A percentile compares a stretch with the other conserved stretches of the same genome.
Evolutionary conservation across 2,797 vertebrate genomes (phyloP).

Genomic region (Diceros bicornis): DNA sequence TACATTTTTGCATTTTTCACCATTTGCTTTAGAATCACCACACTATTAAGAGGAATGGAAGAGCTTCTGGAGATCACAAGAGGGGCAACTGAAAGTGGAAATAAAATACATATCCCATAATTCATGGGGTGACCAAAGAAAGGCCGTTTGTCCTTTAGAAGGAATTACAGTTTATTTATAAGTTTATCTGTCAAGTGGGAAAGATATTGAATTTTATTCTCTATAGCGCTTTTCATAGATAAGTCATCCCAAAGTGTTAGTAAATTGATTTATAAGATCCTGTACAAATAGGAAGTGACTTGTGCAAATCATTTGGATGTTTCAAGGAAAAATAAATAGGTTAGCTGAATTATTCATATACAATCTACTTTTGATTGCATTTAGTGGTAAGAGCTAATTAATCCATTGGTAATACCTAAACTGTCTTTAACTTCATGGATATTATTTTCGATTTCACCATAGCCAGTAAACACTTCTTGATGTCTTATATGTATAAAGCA

Average conservation of each 20-base stretch:
- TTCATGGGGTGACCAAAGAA: background rate
- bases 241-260: background rate
- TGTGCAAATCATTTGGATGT: background rate
- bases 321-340: constrained; percentile 58
- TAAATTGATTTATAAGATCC: constrained; percentile 24
- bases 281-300: background rate
- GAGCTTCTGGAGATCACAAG: constrained; percentile 15
- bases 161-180: constrained; percentile 51
- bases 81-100: background rate
- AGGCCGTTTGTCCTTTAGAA: background rate
- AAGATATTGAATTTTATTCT: constrained; percentile 44
- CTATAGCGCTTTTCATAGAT: background rate
- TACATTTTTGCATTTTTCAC: background rate
- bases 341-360: constrained; percentile 25
- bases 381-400: background rate
- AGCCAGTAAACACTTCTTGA: background rate
- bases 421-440: background rate
- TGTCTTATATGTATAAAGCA: background rate
- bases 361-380: background rate
- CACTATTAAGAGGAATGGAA: background rate
- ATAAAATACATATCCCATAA: background rate
- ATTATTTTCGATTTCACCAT: constrained; percentile 27
- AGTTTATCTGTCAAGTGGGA: constrained; percentile 30
- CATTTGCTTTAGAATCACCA: background rate
- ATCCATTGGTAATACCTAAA: background rate